A percentile compares a stretch with the other conserved stretches of the same genome.
Conservation (phyloP, 2,113 vertebrate species). For the Ranitomeya imitator region DNA sequence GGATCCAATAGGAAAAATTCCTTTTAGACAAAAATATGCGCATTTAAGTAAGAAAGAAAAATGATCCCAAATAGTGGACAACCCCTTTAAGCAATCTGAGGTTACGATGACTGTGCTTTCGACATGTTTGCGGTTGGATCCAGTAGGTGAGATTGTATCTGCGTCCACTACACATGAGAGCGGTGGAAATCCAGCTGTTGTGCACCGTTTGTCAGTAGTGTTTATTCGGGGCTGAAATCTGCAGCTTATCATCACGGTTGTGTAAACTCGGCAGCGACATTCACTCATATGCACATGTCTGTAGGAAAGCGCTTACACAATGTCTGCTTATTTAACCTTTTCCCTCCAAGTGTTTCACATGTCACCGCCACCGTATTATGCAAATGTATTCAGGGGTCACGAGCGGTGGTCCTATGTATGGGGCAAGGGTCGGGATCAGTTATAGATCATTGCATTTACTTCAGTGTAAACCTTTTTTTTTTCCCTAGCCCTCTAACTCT, state of each 20-base stretch:
- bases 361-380: not conserved
- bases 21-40: too few species aligned
- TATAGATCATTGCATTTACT: not conserved
- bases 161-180: not conserved
- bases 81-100: too few species aligned
- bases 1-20: too few species aligned
- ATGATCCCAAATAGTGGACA: too few species aligned
- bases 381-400: not conserved
- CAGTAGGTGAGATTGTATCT: not conserved
- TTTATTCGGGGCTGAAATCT: conserved; percentile 35
- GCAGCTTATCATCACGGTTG: conserved; percentile 8
- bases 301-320: conserved; percentile 7
- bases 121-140: not conserved
- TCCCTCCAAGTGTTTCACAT: not conserved
- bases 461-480: not conserved
- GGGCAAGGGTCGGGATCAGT: not conserved
- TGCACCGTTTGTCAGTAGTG: conserved; percentile 13
- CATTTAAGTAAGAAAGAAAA: too few species aligned
- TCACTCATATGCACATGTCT: conserved; percentile 37
- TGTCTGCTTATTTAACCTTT: conserved; percentile 8
- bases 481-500: not conserved
- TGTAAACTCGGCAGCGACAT: conserved; percentile 41
- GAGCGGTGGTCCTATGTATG: too few species aligned
- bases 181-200: conserved; percentile 26
- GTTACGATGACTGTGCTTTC: too few species aligned